A percentile compares a stretch with the other conserved stretches of the same genome.
phyloP scores from a whole-genome alignment of 2,888 invertebrate genomes.

The Corythucha ciliata region DNA sequence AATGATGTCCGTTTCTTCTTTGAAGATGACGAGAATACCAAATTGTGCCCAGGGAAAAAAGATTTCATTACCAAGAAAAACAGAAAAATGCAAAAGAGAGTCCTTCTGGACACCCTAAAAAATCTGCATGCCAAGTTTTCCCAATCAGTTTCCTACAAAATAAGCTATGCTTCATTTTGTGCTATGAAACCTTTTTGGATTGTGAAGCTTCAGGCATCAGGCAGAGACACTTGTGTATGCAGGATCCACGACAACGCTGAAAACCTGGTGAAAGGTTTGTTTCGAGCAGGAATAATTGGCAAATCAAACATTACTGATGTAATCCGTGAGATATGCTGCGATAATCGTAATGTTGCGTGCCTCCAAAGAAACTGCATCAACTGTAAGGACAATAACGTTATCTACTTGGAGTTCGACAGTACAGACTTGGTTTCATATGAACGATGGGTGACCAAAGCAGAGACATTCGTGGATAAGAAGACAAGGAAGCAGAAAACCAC shows the following conservation, averaged over 20 bases:
- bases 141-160: too few relatives aligned
- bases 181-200: slow-evolving; percentile 21
- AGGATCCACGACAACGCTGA: slow-evolving; percentile 5
- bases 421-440: too few relatives aligned
- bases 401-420: too few relatives aligned
- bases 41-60: slow-evolving; percentile 18
- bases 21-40: slow-evolving; percentile 6
- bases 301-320: background rate
- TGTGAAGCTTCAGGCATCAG: background rate
- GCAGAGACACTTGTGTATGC: slow-evolving; percentile 14
- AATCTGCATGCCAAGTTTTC: background rate
- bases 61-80: slow-evolving; percentile 5
- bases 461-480: background rate
- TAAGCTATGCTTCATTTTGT: too few relatives aligned
- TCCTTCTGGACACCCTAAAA: slow-evolving; percentile 5
- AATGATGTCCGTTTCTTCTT: background rate
- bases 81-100: slow-evolving; percentile 8
- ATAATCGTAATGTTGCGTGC: slow-evolving; percentile 12
- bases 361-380: slow-evolving; percentile 6
- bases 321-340: too few relatives aligned
- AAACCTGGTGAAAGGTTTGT: slow-evolving; percentile 3
- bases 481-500: too few relatives aligned
- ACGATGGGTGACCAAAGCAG: too few relatives aligned
- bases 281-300: background rate
- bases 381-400: slow-evolving; percentile 1